phyloP scores from a whole-genome alignment of 2,113 vertebrate species.

The Otis tarda region DNA sequence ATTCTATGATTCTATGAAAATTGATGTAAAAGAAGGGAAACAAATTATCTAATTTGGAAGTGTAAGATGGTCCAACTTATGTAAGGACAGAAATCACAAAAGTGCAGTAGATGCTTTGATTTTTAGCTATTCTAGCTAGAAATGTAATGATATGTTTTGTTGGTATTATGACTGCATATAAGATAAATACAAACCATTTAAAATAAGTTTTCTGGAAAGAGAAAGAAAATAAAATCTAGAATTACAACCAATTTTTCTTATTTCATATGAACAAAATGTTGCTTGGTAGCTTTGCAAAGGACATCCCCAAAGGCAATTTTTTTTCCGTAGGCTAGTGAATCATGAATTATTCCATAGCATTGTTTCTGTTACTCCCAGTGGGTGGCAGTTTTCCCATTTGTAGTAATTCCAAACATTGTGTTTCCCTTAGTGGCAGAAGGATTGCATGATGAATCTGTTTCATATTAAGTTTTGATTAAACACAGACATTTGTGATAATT shows the following conservation, averaged over 20 bases:
- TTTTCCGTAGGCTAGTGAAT: conserved; percentile 23
- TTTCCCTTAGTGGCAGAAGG: conserved; percentile 50
- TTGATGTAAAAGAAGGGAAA: not conserved
- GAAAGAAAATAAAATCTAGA: not conserved
- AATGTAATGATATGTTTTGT: not conserved
- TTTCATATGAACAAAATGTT: not conserved
- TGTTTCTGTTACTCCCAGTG: conserved; percentile 32
- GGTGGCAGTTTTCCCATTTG: conserved; percentile 56
- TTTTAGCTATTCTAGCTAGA: not conserved
- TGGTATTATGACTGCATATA: not conserved
- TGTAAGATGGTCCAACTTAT: not conserved
- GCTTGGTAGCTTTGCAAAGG: conserved; percentile 13
- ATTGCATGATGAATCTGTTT: conserved; percentile 51
- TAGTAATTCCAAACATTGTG: conserved; percentile 61
- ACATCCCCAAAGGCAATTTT: conserved; percentile 3
- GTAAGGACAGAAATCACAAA: not conserved
- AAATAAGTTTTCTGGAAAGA: not conserved
- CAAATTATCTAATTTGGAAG: not conserved
- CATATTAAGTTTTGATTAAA: conserved; percentile 62
- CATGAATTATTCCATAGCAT: conserved; percentile 46
- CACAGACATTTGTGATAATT: conserved; percentile 25
- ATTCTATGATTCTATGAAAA: not conserved
- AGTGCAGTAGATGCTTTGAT: not conserved
- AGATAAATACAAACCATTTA: not conserved
- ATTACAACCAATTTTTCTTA: not conserved